A percentile compares a stretch with the other conserved stretches of the same genome.
These are phyloP conservation scores for Zelleria hepariella DNA, from an alignment of 2,888 invertebrate species.

Conservation along the genomic window DNA sequence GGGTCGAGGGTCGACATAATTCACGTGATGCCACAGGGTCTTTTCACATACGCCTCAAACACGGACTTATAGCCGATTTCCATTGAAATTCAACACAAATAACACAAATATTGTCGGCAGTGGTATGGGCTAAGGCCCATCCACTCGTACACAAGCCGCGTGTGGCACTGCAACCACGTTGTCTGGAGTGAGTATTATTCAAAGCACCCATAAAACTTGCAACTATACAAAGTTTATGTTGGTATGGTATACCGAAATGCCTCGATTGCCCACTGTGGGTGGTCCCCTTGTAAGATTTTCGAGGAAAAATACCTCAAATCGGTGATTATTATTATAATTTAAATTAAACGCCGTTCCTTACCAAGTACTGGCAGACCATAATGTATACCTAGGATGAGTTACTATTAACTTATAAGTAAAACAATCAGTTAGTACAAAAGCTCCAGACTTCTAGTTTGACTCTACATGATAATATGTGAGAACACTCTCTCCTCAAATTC, in stretches of 20 bases:
- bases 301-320: not conserved
- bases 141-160: not conserved
- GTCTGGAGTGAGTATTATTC: constrained; percentile 17
- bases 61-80: no score
- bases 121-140: no score
- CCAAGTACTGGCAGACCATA: not conserved
- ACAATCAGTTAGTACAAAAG: no score
- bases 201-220: constrained; percentile 22
- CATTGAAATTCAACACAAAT: no score
- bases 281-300: constrained; percentile 26
- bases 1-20: constrained; percentile 18
- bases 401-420: not conserved
- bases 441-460: no score
- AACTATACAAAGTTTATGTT: constrained; percentile 26
- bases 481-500: no score
- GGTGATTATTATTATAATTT: not conserved
- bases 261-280: constrained; percentile 35
- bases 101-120: no score
- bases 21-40: constrained; percentile 13
- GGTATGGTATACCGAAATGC: constrained; percentile 21
- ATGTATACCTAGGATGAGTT: no score
- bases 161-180: not conserved
- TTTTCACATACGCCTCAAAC: not conserved
- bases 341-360: not conserved
- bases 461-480: no score